Conservation (phyloP, 2,797 vertebrate genomes). For the Rhadinocentrus ornatus region DNA sequence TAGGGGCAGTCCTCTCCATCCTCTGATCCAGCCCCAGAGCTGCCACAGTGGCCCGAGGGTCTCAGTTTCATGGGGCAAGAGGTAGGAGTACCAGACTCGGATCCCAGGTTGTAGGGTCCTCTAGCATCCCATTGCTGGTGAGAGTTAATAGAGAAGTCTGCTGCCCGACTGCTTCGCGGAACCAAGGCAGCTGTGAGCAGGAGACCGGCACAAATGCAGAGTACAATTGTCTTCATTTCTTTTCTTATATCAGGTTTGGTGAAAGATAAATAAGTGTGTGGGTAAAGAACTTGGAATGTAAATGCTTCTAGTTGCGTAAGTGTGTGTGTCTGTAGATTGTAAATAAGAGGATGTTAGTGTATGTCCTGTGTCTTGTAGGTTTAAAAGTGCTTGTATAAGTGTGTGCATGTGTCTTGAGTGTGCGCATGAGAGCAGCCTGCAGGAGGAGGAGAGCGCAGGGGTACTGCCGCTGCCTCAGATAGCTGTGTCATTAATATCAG, state of each 20-base stretch:
- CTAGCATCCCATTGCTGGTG: conserved; percentile 72
- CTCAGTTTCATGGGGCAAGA: conserved; percentile 87
- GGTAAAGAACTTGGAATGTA: conserved; percentile 43
- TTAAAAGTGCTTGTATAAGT: conserved; percentile 30
- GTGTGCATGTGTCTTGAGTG: conserved; percentile 12
- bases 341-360: conserved; percentile 30
- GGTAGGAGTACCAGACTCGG: conserved; percentile 69
- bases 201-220: conserved; percentile 75
- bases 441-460: conserved; percentile 80
- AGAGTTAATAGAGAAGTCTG: conserved; percentile 58
- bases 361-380: conserved; percentile 55
- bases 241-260: conserved; percentile 20
- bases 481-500: conserved; percentile 87
- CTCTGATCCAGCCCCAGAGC: conserved; percentile 66
- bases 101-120: conserved; percentile 64
- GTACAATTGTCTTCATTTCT: conserved; percentile 84
- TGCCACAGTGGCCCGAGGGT: conserved; percentile 84
- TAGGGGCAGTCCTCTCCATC: conserved; percentile 88
- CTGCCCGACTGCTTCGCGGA: conserved; percentile 45
- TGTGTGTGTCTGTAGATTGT: conserved; percentile 27
- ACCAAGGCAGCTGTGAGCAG: conserved; percentile 76
- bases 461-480: conserved; percentile 83
- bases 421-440: conserved; percentile 70
- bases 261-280: conserved; percentile 33
- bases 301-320: conserved; percentile 1